phyloP scores from a whole-genome alignment of 2,797 vertebrate genomes.

The Helicolenus hilgendorfi region DNA sequence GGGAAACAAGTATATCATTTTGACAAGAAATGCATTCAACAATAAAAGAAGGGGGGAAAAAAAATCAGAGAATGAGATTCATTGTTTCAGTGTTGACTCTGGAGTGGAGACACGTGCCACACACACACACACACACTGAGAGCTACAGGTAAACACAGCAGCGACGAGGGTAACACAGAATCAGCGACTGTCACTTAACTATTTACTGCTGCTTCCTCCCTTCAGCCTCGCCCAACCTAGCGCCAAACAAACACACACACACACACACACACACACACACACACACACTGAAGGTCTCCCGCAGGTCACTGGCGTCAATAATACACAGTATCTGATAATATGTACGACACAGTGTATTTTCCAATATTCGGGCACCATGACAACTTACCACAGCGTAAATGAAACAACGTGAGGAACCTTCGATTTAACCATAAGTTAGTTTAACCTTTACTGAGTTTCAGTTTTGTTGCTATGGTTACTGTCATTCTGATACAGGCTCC shows the following conservation, averaged over 20 bases:
- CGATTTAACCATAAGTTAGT: neutral
- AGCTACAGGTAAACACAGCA: slow-evolving; percentile 45
- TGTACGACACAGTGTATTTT: neutral
- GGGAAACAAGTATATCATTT: neutral
- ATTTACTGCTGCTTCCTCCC: slow-evolving; percentile 47
- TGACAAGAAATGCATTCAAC: neutral
- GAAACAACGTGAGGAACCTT: neutral
- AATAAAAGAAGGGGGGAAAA: neutral
- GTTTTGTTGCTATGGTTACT: neutral
- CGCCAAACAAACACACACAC: neutral
- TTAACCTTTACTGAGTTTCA: neutral
- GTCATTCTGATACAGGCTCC: neutral
- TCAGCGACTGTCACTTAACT: slow-evolving; percentile 69
- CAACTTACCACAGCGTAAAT: neutral
- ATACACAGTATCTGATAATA: slow-evolving; percentile 9
- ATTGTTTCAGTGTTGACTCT: slow-evolving; percentile 57
- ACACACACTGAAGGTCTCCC: neutral
- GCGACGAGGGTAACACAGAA: slow-evolving; percentile 22
- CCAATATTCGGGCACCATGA: neutral
- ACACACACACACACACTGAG: slow-evolving; percentile 12
- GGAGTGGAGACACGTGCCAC: slow-evolving; percentile 31
- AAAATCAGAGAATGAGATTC: neutral
- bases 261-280: neutral
- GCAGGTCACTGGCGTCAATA: neutral
- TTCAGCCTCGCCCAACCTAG: slow-evolving; percentile 41